Evolutionary conservation across 2,113 vertebrate species (phyloP).

Genomic region (Nothocercus julius): DNA sequence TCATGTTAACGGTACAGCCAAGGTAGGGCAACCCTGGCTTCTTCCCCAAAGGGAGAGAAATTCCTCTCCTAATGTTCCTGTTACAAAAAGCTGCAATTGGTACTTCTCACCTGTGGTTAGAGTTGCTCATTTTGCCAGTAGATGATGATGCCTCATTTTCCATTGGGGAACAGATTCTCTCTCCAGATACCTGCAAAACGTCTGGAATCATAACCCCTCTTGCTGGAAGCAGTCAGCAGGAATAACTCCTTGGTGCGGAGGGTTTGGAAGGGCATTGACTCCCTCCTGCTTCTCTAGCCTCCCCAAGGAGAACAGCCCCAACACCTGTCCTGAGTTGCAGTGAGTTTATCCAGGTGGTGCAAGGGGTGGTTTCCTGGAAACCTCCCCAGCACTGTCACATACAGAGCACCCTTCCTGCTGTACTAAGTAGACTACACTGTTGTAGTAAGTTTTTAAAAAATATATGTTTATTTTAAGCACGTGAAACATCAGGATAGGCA

Average conservation of each 20-base stretch:
- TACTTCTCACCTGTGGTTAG: not conserved
- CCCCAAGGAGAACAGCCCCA: not conserved
- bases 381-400: not conserved
- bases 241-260: not conserved
- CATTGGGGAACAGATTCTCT: not conserved
- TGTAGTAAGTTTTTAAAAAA: slow-evolving; percentile 19
- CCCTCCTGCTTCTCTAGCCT: not conserved
- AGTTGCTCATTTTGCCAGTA: not conserved
- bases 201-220: not conserved
- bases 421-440: not conserved
- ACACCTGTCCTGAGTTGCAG: not conserved
- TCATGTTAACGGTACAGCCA: not conserved
- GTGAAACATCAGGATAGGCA: slow-evolving; percentile 27
- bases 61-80: not conserved
- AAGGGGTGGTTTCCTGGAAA: not conserved
- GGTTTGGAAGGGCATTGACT: not conserved
- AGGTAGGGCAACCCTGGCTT: not conserved
- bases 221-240: not conserved
- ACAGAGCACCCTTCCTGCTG: not conserved
- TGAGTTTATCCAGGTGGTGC: not conserved
- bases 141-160: not conserved
- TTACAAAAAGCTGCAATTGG: not conserved
- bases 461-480: slow-evolving; percentile 61
- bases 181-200: not conserved
- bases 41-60: not conserved